Evolutionary conservation across 2,113 vertebrate species (phyloP), one percentile per base, ranked within the genome.

Genomic region (Urocolius indicus): DNA sequence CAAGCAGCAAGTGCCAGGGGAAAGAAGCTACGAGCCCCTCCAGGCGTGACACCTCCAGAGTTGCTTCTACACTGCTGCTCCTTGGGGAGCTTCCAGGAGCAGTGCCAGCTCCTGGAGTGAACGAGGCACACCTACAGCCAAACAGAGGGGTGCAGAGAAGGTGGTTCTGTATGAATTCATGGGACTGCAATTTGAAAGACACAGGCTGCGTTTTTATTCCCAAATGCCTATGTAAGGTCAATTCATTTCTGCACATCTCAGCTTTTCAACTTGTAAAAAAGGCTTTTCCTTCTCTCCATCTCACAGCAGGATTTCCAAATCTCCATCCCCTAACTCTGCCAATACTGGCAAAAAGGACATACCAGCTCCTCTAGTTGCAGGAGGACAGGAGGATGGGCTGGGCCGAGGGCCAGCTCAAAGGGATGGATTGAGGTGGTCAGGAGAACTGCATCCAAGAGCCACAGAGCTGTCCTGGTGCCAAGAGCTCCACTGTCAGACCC

Each of bases 91-190:
- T 48, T 58, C 49, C 36, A 7, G 17, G 16, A 74, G 26, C 3
- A 1, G 20, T 10, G 32, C 43, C 4, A 4, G 38, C 49, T 55
- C 65, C 38, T 8, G 9, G 3, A 34, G 41, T 1, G 5, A 23
- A 41, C 3, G 1, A 15, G 48, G 51, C 16, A 32, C 24, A 5
- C 3, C 34, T 16, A 9, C 24, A 0, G 0, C 15, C 0, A 0
- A 9, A 10, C 0, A 0, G 49, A 34, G 34, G 41, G 49, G 32
- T 68, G 73, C 34, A 73, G 68, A 45, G 45, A 43, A 16, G 68
- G 20, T 41, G 48, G 32, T 26, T 32, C 32, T 14, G 19, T 32
- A 10, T 8, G 21, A 51, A 36, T 23, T n/a, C 23, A 32, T 0
- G 0, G 57, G n/a, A 19, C 1, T 71, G 57, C 46, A 38, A 3